Conservation (phyloP, 2,888 invertebrate genomes). For the Uropetala carovei region DNA sequence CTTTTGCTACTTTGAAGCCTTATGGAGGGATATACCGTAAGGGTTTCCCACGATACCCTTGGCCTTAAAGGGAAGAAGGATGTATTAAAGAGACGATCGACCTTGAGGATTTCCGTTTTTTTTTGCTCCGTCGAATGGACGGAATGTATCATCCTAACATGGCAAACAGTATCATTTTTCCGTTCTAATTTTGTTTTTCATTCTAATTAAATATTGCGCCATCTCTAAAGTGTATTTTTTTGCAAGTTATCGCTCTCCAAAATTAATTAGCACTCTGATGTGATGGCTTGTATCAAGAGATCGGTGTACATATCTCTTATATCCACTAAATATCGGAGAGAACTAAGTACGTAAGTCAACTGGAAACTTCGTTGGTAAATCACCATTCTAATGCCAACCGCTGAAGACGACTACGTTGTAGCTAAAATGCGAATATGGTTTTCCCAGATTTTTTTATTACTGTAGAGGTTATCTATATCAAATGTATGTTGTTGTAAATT, state of each 20-base stretch:
- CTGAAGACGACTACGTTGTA: not conserved
- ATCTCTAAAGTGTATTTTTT: not conserved
- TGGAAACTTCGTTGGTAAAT: too few relatives aligned
- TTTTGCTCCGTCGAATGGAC: not conserved
- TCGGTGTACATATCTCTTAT: not conserved
- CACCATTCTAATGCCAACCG: not conserved
- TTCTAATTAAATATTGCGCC: not conserved
- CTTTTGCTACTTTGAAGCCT: not conserved
- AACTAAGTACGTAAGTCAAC: not conserved
- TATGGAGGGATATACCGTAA: not conserved
- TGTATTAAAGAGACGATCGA: slow-evolving; percentile 53
- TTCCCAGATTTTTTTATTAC: too few relatives aligned
- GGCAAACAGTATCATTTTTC: not conserved
- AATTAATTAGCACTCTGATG: not conserved
- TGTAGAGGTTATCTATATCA: too few relatives aligned
- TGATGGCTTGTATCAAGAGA: not conserved
- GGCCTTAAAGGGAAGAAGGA: slow-evolving; percentile 51
- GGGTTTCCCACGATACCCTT: slow-evolving; percentile 30
- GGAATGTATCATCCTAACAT: not conserved
- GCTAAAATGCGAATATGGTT: too few relatives aligned
- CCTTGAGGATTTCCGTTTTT: slow-evolving; percentile 45
- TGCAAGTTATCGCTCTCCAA: not conserved
- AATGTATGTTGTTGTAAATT: too few relatives aligned
- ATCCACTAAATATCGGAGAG: not conserved
- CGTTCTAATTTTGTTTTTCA: not conserved